Conservation (phyloP, 1,140 invertebrate species). For the Drosophila sproati region DNA sequence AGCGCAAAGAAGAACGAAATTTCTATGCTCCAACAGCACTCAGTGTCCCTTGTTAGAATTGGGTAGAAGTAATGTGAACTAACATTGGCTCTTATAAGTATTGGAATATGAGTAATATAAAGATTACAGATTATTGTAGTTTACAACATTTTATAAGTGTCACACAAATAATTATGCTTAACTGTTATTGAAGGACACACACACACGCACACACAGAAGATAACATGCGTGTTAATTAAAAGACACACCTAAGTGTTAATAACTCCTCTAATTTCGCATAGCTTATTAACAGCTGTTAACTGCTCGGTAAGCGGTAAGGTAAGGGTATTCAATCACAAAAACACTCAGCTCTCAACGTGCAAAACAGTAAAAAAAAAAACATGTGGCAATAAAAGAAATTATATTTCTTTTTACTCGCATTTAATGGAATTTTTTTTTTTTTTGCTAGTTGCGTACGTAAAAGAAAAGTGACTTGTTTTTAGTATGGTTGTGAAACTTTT, state of each 20-base stretch:
- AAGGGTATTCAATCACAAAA: not conserved
- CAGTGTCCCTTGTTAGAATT: too few species aligned
- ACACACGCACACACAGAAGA: too few species aligned
- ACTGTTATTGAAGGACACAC: too few species aligned
- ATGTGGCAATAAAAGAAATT: constrained; percentile 42
- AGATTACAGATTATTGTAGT: too few species aligned
- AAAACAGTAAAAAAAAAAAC: constrained; percentile 9
- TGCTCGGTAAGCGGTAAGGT: not conserved
- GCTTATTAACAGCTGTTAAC: constrained; percentile 1
- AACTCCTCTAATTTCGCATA: too few species aligned
- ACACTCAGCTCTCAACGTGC: constrained; percentile 15
- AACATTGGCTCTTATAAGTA: too few species aligned
- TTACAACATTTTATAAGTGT: too few species aligned
- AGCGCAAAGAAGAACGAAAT: constrained; percentile 14
- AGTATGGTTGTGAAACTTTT: constrained; percentile 14
- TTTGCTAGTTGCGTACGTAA: constrained; percentile 1
- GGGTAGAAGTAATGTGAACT: too few species aligned
- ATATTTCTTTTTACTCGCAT: constrained; percentile 24
- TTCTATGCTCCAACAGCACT: too few species aligned
- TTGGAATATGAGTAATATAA: too few species aligned
- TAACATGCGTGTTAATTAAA: constrained; percentile 4
- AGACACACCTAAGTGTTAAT: constrained; percentile 3
- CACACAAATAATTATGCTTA: too few species aligned
- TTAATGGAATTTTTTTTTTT: constrained; percentile 26
- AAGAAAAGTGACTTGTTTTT: constrained; percentile 29